These are phyloP conservation scores for Germaria angustata DNA, from an alignment of 2,888 invertebrate species.

Conservation along the genomic window DNA sequence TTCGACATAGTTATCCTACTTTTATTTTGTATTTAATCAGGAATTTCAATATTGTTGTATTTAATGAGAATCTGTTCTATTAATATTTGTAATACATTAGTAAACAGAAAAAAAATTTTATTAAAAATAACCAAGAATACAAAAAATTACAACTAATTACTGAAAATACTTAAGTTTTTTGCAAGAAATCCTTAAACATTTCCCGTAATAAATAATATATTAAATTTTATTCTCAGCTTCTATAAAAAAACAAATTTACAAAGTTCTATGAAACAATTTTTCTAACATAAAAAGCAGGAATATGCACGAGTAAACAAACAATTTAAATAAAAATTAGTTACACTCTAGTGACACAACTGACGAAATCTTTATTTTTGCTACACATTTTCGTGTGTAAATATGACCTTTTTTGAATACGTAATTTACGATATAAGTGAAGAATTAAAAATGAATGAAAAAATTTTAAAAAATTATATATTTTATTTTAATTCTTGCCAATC, in stretches of 20 bases:
- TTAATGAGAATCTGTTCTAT: too few relatives aligned
- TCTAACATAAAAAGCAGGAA: conserved; percentile 39
- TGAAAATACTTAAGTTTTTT: too few relatives aligned
- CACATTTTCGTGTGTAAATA: not conserved
- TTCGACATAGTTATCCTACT: too few relatives aligned
- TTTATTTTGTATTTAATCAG: too few relatives aligned
- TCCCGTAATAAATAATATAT: not conserved
- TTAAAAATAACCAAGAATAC: too few relatives aligned
- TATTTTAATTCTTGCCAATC: too few relatives aligned
- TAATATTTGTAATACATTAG: too few relatives aligned
- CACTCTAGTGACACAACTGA: conserved; percentile 40
- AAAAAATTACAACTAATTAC: too few relatives aligned
- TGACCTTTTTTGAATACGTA: not conserved
- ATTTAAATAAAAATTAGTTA: conserved; percentile 57
- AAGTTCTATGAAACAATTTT: conserved; percentile 33
- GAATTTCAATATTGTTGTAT: too few relatives aligned
- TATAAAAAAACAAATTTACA: not conserved
- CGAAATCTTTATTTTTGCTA: conserved; percentile 8
- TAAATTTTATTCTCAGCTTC: not conserved
- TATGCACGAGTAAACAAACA: conserved; percentile 57
- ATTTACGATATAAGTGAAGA: not conserved
- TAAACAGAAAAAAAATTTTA: too few relatives aligned
- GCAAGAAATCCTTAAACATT: too few relatives aligned
- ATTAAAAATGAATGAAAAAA: not conserved
- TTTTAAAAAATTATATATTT: too few relatives aligned